Evolutionary conservation across 2,113 vertebrate genomes (phyloP).

Genomic region (Hemibates koningsi): DNA sequence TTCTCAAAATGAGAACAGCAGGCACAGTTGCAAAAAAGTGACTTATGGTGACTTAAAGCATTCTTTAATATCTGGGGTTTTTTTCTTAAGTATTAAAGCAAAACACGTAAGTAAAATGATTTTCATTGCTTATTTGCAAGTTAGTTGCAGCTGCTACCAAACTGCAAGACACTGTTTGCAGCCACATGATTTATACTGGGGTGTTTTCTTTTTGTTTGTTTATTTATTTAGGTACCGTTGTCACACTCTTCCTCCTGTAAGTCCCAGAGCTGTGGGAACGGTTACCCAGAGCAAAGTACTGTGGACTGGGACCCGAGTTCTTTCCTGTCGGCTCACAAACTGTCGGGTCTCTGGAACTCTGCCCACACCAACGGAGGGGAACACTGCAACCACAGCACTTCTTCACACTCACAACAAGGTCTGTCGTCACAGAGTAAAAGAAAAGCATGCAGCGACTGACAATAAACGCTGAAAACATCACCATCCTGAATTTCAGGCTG

Average conservation of each 20-base stretch:
- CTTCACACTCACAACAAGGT: constrained; percentile 81
- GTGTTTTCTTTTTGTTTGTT: background rate
- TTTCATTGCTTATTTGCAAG: background rate
- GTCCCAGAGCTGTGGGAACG: constrained; percentile 77
- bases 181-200: background rate
- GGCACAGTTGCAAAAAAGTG: background rate
- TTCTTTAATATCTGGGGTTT: accelerated
- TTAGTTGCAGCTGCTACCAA: background rate
- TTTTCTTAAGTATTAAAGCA: background rate
- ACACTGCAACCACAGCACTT: constrained; percentile 80
- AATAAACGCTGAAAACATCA: background rate
- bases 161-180: background rate
- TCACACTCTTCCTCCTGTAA: constrained; percentile 92
- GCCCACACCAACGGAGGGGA: constrained; percentile 82
- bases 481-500: background rate
- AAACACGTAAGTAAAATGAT: background rate
- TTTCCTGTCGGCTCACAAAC: constrained; percentile 97
- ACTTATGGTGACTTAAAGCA: background rate
- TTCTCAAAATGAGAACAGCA: background rate
- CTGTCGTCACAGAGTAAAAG: constrained; percentile 35
- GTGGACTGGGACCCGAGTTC: constrained; percentile 99
- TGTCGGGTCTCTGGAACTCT: constrained; percentile 97
- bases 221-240: constrained; percentile 71
- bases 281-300: constrained; percentile 84
- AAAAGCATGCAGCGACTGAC: background rate